Evolutionary conservation across 2,113 vertebrate genomes (phyloP).

Genomic region (Mystacornis crossleyi): DNA sequence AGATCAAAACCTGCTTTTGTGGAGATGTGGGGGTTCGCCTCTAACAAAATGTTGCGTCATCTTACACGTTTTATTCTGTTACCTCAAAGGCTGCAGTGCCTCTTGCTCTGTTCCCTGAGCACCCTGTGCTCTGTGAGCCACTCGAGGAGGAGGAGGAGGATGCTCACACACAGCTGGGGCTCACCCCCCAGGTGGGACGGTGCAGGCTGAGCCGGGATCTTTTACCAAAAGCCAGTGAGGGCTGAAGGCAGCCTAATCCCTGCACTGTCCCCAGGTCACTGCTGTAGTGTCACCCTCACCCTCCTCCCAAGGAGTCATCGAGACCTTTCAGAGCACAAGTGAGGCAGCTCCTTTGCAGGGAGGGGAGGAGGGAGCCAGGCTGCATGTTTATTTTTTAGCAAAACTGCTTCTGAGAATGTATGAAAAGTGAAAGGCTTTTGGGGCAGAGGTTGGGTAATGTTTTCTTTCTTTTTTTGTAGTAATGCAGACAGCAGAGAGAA

Average conservation of each 20-base stretch:
- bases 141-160: fast-evolving
- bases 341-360: background rate
- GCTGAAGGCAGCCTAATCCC: background rate
- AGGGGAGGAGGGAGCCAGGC: background rate
- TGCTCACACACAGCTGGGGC: background rate
- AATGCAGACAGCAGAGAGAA: slow-evolving; percentile 21
- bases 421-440: background rate
- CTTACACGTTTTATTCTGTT: background rate
- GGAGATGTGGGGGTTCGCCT: background rate
- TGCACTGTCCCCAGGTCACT: background rate
- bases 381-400: background rate
- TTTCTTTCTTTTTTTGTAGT: background rate
- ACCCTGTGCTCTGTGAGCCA: background rate
- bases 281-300: background rate
- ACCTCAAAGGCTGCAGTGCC: background rate
- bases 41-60: background rate
- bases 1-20: background rate
- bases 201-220: background rate
- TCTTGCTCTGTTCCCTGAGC: background rate
- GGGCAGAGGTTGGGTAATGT: background rate
- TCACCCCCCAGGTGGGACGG: background rate
- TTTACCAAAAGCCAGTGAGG: fast-evolving
- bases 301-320: background rate
- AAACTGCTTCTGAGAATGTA: background rate
- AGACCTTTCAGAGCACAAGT: fast-evolving